Evolutionary conservation across 2,113 vertebrate species (phyloP).

Genomic region (Dipodomys stephensi): DNA sequence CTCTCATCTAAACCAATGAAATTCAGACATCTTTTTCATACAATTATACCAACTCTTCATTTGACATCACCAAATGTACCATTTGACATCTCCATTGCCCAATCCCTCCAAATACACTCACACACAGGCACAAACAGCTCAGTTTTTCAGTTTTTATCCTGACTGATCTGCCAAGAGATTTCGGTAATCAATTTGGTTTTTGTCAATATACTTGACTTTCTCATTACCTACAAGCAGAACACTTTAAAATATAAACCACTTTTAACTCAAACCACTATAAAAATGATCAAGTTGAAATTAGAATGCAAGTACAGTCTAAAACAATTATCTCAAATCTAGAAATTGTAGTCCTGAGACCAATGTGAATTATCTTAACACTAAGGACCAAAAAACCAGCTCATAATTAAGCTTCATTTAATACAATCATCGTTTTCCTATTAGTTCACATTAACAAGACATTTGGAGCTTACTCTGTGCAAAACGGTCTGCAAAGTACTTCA

Average conservation of each 20-base stretch:
- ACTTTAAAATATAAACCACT: constrained; percentile 30
- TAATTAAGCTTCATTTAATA: neutral
- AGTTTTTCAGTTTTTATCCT: neutral
- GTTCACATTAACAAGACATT: neutral
- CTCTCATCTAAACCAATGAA: neutral
- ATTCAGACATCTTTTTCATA: constrained; percentile 63
- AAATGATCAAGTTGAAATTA: neutral
- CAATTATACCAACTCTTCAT: constrained; percentile 57
- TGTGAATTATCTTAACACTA: no score
- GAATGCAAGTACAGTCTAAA: neutral
- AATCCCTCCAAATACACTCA: neutral
- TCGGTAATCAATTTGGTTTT: neutral
- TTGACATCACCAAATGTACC: constrained; percentile 46
- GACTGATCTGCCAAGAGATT: neutral
- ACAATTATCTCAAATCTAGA: neutral
- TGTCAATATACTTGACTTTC: neutral
- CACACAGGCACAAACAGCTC: neutral
- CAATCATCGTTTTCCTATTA: neutral
- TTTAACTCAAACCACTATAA: neutral
- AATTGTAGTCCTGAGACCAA: neutral
- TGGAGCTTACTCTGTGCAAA: neutral
- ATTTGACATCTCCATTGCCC: neutral
- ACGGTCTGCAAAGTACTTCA: neutral
- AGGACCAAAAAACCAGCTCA: neutral
- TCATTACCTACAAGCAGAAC: neutral